Evolutionary conservation across 2,888 invertebrate genomes (phyloP).

Genomic region (Rhagophthalmus giganteus): DNA sequence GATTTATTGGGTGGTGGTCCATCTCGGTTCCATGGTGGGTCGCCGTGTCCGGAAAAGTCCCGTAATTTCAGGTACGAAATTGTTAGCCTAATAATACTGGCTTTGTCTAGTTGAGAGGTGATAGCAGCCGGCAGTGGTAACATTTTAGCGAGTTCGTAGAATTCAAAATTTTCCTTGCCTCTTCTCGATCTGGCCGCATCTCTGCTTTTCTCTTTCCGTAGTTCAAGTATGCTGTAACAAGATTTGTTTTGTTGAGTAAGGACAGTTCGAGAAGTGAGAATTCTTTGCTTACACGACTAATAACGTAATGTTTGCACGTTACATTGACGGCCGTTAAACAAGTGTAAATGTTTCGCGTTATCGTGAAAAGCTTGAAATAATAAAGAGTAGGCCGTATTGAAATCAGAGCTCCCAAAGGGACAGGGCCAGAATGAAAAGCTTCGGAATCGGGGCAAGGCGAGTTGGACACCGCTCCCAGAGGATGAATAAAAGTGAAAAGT

Average conservation of each 20-base stretch:
- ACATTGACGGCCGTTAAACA: conserved; percentile 17
- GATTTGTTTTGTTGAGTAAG: conserved; percentile 21
- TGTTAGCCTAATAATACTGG: conserved; percentile 93
- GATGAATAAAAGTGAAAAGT: conserved; percentile 57
- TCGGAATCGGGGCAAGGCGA: conserved; percentile 48
- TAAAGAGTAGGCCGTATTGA: conserved; percentile 46
- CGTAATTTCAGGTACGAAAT: conserved; percentile 93
- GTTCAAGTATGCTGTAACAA: conserved; percentile 84
- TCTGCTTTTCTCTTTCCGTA: conserved; percentile 90
- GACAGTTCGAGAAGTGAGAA: conserved; percentile 1
- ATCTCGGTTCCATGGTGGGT: conserved; percentile 93
- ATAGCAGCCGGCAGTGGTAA: conserved; percentile 87
- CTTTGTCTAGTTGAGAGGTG: conserved; percentile 93
- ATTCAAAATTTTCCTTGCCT: conserved; percentile 95
- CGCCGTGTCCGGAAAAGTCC: conserved; percentile 94
- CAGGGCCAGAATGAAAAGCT: conserved; percentile 48
- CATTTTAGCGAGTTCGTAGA: conserved; percentile 95
- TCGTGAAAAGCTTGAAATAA: conserved; percentile 29
- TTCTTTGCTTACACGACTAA: too few species aligned
- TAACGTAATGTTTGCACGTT: too few species aligned
- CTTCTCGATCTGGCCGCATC: conserved; percentile 90
- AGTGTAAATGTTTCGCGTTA: conserved; percentile 24
- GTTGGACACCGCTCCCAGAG: conserved; percentile 53
- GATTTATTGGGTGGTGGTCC: conserved; percentile 76
- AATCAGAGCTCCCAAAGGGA: conserved; percentile 51